Conservation (phyloP, 2,888 invertebrate species). For the Agrochola circellaris region DNA sequence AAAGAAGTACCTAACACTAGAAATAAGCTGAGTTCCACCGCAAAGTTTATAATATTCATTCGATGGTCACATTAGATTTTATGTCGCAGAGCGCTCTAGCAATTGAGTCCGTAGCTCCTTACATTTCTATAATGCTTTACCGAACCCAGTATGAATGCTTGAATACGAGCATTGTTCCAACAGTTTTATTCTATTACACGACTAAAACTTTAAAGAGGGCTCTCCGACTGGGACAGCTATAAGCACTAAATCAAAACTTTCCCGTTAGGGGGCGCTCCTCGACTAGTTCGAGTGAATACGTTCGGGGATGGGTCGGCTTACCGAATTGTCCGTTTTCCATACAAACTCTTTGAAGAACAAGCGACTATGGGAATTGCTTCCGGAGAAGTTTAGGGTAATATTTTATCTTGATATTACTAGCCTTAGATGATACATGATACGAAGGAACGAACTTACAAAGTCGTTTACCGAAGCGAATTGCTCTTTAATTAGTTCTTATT, state of each 20-base stretch:
- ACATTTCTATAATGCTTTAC: constrained; percentile 78
- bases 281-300: constrained; percentile 84
- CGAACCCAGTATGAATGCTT: constrained; percentile 82
- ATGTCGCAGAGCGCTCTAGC: constrained; percentile 76
- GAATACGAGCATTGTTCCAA: constrained; percentile 84
- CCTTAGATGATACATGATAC: constrained; percentile 61
- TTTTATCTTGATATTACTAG: constrained; percentile 70
- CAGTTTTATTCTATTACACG: constrained; percentile 89
- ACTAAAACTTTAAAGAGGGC: constrained; percentile 88
- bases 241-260: constrained; percentile 90
- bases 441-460: constrained; percentile 33
- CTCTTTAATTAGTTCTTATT: constrained; percentile 56
- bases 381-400: constrained; percentile 71
- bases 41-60: constrained; percentile 83
- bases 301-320: constrained; percentile 75
- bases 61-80: constrained; percentile 82
- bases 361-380: constrained; percentile 72
- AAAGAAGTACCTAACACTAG: constrained; percentile 1
- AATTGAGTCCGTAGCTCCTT: constrained; percentile 80
- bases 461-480: constrained; percentile 45
- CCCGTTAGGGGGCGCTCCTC: constrained; percentile 81
- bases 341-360: constrained; percentile 78
- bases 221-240: constrained; percentile 86
- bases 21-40: constrained; percentile 42
- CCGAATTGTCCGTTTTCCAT: constrained; percentile 81